These are phyloP conservation scores for Parapsyche elsis DNA, from an alignment of 1,140 invertebrate species.

Conservation along the genomic window DNA sequence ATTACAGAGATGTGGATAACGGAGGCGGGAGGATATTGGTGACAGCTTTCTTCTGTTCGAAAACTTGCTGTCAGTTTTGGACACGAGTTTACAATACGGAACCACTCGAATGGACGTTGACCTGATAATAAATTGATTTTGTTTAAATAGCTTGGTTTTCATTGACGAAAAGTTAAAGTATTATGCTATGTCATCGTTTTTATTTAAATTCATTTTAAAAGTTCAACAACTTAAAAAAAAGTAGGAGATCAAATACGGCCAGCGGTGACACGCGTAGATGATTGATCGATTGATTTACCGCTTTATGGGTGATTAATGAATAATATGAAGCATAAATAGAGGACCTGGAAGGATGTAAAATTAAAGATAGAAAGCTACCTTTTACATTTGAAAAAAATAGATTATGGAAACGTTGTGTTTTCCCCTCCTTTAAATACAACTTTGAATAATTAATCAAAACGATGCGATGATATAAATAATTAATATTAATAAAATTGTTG, in stretches of 20 bases:
- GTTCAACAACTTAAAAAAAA: not conserved
- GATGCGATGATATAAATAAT: too few species aligned
- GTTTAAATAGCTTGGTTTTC: too few species aligned
- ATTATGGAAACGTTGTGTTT: not conserved
- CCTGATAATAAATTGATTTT: conserved; percentile 16
- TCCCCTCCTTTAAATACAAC: too few species aligned
- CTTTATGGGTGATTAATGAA: conserved; percentile 34
- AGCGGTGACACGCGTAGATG: not conserved
- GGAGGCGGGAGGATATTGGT: conserved; percentile 39
- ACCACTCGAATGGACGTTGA: conserved; percentile 37
- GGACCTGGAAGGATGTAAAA: not conserved
- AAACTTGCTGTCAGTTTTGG: conserved; percentile 49
- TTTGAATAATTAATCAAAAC: too few species aligned
- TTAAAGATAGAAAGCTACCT: not conserved
- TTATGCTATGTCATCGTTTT: not conserved
- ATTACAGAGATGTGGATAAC: not conserved
- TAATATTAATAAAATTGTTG: too few species aligned
- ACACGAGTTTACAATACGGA: conserved; percentile 37
- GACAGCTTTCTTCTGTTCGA: conserved; percentile 48
- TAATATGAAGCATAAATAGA: conserved; percentile 1
- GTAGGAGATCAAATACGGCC: not conserved
- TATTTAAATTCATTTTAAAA: conserved; percentile 1
- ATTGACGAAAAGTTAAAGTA: too few species aligned
- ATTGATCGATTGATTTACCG: conserved; percentile 31
- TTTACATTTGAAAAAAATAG: not conserved